Base-by-base conservation (phyloP, 2,888 invertebrate genomes). In the Eupithecia pulchellata region DNA sequence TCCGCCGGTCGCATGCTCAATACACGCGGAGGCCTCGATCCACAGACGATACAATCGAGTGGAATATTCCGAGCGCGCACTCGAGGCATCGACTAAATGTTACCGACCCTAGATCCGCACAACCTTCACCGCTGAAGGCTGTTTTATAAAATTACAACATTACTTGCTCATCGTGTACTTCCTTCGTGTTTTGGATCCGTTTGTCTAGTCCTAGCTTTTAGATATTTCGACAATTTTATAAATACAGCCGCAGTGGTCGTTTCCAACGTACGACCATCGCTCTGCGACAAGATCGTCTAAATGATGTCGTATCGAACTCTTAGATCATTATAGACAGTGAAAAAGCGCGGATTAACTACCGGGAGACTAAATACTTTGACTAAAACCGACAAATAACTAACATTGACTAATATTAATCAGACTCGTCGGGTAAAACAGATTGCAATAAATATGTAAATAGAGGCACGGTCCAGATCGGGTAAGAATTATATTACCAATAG, bases 1-100 rank as follows among this genome's bases (percentile, higher is more conserved):
- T 34, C 65, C 78, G 87, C 81, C 84, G 86, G 86, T 87, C 85
- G 74, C 72, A 85, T 90, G 93, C 93, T 92, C 93, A 92, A 93
- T 88, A 82, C 75, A 81, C 42, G 27, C 81, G 85, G 34, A 84
- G 82, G 83, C 80, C 81, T 78, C 58, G 67, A 67, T 68, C 69
- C 47, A 57, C 68, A 75, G 64, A 3, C 11, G 32, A 64, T 55
- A 52, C 39, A 55, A 71, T 73, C 75, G 68, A 79, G 87, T 88
- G 90, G 82, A 87, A 90, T 89, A 86, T 86, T 86, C 87, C 85
- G 84, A 76, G 86, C 81, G 81, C 86, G 84, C 75, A 84, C 81
- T 91, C 92, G 91, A 93, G 91, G 92, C 93, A 92, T 93, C 93
- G 93, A 93, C 88, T 91, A 91, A 92, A 92, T 93, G 91, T 91